Evolutionary conservation across 2,888 invertebrate genomes (phyloP).

Genomic region (Adineta ricciae): DNA sequence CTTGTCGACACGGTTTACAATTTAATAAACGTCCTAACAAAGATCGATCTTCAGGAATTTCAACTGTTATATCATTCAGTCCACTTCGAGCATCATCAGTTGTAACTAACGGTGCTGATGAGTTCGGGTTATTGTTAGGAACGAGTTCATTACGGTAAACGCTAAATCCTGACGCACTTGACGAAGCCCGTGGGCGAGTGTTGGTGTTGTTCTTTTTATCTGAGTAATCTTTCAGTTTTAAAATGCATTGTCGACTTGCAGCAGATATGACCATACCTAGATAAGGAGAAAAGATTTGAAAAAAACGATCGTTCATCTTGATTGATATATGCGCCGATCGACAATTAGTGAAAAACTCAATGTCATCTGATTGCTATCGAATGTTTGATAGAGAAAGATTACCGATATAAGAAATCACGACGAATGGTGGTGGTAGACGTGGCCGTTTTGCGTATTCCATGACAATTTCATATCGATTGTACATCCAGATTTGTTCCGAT

Average conservation of each 20-base stretch:
- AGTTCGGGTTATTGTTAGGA: background rate
- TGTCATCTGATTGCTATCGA: too few relatives aligned
- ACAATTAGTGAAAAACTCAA: too few relatives aligned
- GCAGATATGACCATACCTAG: background rate
- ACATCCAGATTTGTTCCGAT: conserved; percentile 34
- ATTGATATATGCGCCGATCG: too few relatives aligned
- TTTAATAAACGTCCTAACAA: background rate
- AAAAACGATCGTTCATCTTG: too few relatives aligned
- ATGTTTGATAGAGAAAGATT: background rate
- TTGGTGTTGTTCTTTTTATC: background rate
- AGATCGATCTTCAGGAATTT: background rate
- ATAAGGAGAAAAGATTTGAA: too few relatives aligned
- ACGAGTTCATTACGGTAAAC: background rate
- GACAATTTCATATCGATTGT: conserved; percentile 33
- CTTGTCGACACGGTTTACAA: background rate
- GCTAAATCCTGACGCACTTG: background rate
- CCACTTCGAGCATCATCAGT: background rate
- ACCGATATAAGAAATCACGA: conserved; percentile 22
- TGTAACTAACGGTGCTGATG: background rate
- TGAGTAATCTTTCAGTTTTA: background rate
- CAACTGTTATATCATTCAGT: background rate
- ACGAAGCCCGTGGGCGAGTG: too few relatives aligned
- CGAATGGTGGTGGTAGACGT: conserved; percentile 33
- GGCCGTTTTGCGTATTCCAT: conserved; percentile 30
- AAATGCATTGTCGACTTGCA: background rate